Base-by-base conservation (phyloP, 2,888 invertebrate genomes). In the Teinopalpus imperialis region DNA sequence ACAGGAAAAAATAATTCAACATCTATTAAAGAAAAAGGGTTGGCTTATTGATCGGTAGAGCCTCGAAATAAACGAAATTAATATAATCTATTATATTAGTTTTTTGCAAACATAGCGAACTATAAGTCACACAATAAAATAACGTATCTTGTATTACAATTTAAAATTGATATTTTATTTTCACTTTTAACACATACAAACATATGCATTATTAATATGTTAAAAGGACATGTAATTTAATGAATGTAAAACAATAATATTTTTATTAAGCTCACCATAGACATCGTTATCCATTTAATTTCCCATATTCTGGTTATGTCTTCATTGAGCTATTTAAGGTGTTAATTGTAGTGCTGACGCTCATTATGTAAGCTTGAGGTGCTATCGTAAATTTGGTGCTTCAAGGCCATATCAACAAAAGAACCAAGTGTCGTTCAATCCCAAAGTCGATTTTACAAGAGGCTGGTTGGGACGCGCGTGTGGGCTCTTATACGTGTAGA, bases 361-460 rank as follows among this genome's bases (percentile, higher is more conserved):
- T 81, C 71, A 80, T 82, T 82, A 81, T 75, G 62, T 53, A 52
- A 57, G 61, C 51, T 61, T 62, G 65, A 74, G 68, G 73, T 69
- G 64, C 59, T 74, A 70, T 83, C 86, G 78, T 88, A 88, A 87
- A 88, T 87, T 81, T 77, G 76, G 73, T 62, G 63, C 69, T 65
- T 68, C 82, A 83, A 85, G 85, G 86, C 72, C 78, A 68, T 51
- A 39, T 24, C 35, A 71, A 86, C 85, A 86, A 88, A 86, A 74
- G 81, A 59, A 69, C 76, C 69, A 76, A 77, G 76, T 77, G 78
- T 75, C 78, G 74, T 79, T 75, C 72, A 73, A 74, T 73, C 73
- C 74, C 72, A 75, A 77, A 83, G 82, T 81, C 81, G 80, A 81
- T 77, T 79, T 81, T 82, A 87, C 81, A 86, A 85, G 87, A 82